A percentile compares a stretch with the other conserved stretches of the same genome.
These are phyloP conservation scores for Lophotis ruficrista DNA, from an alignment of 2,113 vertebrate species.

Conservation along the genomic window DNA sequence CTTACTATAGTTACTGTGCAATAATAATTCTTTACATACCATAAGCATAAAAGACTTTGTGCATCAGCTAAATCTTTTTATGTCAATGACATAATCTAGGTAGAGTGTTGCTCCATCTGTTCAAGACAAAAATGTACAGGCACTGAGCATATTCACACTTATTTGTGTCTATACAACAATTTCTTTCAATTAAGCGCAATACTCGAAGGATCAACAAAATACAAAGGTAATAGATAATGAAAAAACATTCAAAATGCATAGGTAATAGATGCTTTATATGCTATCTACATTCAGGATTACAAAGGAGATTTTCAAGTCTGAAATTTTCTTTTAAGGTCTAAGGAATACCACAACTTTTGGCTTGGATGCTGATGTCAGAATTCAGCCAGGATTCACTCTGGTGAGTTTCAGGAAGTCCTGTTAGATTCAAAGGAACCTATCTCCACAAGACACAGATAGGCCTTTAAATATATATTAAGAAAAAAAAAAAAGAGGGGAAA, in stretches of 20 bases:
- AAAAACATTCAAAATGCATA: neutral
- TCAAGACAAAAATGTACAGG: neutral
- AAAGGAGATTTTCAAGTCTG: neutral
- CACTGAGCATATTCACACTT: neutral
- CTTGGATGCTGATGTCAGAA: neutral
- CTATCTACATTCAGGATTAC: neutral
- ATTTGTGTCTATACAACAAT: neutral
- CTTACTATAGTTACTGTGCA: slow-evolving; percentile 10
- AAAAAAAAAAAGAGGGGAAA: neutral
- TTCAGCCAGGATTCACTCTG: neutral
- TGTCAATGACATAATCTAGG: neutral
- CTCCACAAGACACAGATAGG: neutral
- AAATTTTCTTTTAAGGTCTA: neutral
- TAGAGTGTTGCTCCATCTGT: slow-evolving; percentile 31
- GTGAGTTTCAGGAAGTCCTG: neutral
- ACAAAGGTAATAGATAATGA: neutral
- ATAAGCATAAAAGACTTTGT: slow-evolving; percentile 18
- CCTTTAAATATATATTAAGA: neutral
- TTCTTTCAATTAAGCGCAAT: neutral
- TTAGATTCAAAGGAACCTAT: neutral
- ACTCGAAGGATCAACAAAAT: neutral
- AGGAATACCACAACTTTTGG: neutral
- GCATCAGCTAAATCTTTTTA: slow-evolving; percentile 1
- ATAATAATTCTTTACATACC: slow-evolving; percentile 7
- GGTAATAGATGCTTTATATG: neutral